phyloP scores from a whole-genome alignment of 2,888 invertebrate species.

The Dasypogon diadema region DNA sequence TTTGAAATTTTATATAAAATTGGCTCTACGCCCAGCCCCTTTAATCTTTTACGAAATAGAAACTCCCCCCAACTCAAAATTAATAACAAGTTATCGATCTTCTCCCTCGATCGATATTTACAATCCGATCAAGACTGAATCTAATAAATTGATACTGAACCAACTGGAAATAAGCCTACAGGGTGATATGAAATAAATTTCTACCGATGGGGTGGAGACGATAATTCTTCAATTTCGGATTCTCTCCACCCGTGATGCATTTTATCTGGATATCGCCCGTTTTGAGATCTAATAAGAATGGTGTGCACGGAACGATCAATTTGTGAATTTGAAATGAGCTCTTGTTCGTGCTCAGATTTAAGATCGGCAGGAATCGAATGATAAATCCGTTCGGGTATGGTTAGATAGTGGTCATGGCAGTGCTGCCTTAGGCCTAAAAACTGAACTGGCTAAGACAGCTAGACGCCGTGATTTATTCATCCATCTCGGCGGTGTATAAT shows the following conservation, averaged over 20 bases:
- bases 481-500: constrained; percentile 23
- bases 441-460: too few species aligned
- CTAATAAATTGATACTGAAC: neutral
- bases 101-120: neutral
- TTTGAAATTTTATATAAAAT: too few species aligned
- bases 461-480: constrained; percentile 19
- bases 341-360: neutral
- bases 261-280: neutral
- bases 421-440: too few species aligned
- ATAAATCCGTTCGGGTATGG: neutral
- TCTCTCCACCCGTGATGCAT: neutral
- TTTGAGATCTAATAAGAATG: neutral
- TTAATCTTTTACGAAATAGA: too few species aligned
- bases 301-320: neutral
- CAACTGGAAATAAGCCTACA: constrained; percentile 17
- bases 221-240: constrained; percentile 27
- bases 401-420: neutral
- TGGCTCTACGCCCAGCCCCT: too few species aligned
- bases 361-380: neutral
- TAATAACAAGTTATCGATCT: neutral
- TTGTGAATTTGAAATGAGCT: neutral
- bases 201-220: constrained; percentile 37
- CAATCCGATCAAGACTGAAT: neutral
- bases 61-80: neutral
- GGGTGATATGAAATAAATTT: constrained; percentile 39